Evolutionary conservation across 2,888 invertebrate genomes (phyloP).

Genomic region (Drosophila recens): DNA sequence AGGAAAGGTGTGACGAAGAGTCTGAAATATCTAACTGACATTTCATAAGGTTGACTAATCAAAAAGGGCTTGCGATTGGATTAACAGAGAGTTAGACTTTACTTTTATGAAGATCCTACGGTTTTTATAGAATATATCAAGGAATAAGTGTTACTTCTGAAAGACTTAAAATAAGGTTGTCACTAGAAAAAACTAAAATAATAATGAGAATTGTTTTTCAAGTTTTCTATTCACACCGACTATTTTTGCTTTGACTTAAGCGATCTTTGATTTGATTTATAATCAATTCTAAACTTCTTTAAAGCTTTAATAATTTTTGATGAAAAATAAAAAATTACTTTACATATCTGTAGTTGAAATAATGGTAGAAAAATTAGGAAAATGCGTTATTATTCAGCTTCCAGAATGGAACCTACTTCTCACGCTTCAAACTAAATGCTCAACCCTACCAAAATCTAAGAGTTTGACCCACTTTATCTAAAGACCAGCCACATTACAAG

Average conservation of each 20-base stretch:
- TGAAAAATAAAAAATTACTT: not conserved
- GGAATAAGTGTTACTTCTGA: not conserved
- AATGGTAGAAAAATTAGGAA: not conserved
- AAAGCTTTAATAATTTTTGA: not conserved
- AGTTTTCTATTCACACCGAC: not conserved
- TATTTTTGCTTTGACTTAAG: not conserved
- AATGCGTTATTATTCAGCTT: not conserved
- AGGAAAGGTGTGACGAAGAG: conserved; percentile 18
- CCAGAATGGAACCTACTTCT: conserved; percentile 1
- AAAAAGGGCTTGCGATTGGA: not conserved
- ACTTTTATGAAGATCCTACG: not conserved
- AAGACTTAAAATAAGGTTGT: not conserved
- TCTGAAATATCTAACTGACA: conserved; percentile 13
- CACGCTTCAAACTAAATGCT: not conserved
- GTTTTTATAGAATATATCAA: not conserved
- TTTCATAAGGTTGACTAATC: not conserved
- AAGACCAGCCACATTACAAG: conserved; percentile 7
- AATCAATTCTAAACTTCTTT: not conserved
- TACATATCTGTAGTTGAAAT: not conserved
- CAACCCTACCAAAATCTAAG: not conserved
- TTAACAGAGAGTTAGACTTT: not conserved
- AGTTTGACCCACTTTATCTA: conserved; percentile 12
- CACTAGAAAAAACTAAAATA: too few relatives aligned
- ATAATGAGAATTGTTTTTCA: too few relatives aligned
- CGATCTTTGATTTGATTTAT: not conserved